Evolutionary conservation across 2,888 invertebrate species (phyloP), one percentile per base, ranked within the genome.

Genomic region (Cephonodes hylas): DNA sequence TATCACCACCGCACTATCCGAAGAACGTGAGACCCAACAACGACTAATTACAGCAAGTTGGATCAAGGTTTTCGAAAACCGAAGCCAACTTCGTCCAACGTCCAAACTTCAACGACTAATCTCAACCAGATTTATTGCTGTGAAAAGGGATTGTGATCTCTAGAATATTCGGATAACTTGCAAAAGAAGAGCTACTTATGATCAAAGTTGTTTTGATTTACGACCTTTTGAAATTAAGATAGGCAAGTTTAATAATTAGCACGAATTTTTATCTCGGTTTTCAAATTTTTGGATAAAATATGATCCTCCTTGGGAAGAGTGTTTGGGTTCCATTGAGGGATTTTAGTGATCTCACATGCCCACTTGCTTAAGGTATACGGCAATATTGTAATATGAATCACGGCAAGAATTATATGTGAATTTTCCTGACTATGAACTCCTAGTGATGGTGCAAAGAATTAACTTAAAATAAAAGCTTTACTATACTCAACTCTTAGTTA

Each of bases 171-270:
- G 53, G 18, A 53, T 53, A 10, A 31, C 31, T 31, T 48, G 48
- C 25, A 27, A 25, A 3, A 53, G 48, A 53, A 10, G 18, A 53
- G 18, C 31, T 53, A 27, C 53, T 53, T 53, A 31, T 53, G 53
- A 53, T 53, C 31, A 53, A 53, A 53, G 53, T 53, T 53, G 7
- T 15, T 53, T 53, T 27, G 31, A 53, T 53, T 53, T 53, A 53
- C 18, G 18, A 53, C 31, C 8, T 53, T 53, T 31, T 15, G 2
- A 31, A 27, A 27, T 53, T 53, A 27, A 31, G 53, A 27, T 53
- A 27, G 10, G 25, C 25, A 25, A 48, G 25, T 53, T 53, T 53
- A 31, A 20, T 53, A 53, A 53, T 53, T 53, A 25, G 15, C 31
- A 31, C 8, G 5, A 18, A 27, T 31, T 27, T 8, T 53, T 31